Evolutionary conservation across 2,888 invertebrate genomes (phyloP).

Genomic region (Xestia rhomboidea): DNA sequence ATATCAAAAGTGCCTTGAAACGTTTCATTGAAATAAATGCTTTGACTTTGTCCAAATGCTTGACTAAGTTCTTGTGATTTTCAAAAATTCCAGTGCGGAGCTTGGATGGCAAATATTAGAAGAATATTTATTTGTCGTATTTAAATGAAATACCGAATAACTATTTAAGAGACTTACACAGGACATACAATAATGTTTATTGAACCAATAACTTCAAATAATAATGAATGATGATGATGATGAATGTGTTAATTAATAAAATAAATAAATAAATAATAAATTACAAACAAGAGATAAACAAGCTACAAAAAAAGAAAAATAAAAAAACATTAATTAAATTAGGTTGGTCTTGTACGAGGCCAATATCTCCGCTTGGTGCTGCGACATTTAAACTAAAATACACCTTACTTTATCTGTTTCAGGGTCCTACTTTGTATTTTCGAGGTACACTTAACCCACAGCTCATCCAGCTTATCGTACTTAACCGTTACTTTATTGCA

Average conservation of each 20-base stretch:
- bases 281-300: too few species aligned
- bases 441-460: background rate
- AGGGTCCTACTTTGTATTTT: slow-evolving; percentile 4
- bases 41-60: background rate
- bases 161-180: background rate
- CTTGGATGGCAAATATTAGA: background rate
- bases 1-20: background rate
- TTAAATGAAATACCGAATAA: background rate
- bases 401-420: background rate
- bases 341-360: background rate
- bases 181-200: too few species aligned
- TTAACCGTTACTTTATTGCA: slow-evolving; percentile 25
- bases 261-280: too few species aligned
- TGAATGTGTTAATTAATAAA: too few species aligned
- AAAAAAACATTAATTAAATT: background rate
- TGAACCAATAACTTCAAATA: too few species aligned
- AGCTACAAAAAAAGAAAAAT: background rate
- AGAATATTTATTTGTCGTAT: background rate
- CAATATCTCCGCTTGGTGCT: background rate
- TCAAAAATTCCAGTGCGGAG: background rate
- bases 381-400: background rate
- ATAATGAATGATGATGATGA: too few species aligned
- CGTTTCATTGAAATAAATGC: background rate
- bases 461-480: slow-evolving; percentile 30
- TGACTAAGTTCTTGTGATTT: background rate